Conservation (phyloP, 2,888 invertebrate species). For the Nematopogon swammerdamellus region DNA sequence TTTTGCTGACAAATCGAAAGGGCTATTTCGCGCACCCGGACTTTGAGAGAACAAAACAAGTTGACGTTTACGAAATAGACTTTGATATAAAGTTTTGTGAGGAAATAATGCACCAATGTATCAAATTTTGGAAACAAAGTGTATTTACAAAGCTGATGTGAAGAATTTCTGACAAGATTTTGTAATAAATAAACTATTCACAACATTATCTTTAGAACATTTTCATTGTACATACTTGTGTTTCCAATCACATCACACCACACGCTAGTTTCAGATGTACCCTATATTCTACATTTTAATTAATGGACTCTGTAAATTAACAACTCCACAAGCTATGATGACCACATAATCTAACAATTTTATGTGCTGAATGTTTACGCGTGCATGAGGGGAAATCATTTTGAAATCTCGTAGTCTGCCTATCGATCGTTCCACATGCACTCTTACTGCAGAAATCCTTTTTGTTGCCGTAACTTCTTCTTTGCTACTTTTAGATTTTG, state of each 20-base stretch:
- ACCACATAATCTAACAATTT: constrained; percentile 2
- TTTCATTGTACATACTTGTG: background rate
- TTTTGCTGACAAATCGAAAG: background rate
- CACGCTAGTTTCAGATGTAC: no score
- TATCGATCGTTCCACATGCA: constrained; percentile 1
- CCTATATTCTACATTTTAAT: background rate
- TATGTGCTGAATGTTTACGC: background rate
- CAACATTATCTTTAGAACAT: background rate
- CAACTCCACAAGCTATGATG: background rate
- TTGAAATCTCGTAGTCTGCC: background rate
- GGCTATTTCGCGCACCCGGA: background rate
- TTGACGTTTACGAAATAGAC: no score
- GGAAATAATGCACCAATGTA: no score
- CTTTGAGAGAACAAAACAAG: no score
- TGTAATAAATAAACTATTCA: background rate
- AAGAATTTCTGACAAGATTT: background rate
- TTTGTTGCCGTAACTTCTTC: constrained; percentile 7
- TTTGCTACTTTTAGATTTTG: background rate
- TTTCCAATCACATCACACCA: no score
- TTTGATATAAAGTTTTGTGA: background rate
- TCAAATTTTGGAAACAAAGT: no score
- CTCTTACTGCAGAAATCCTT: constrained; percentile 9
- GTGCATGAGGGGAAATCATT: background rate
- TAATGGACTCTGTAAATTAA: background rate
- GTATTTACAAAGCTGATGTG: background rate